phyloP scores from a whole-genome alignment of 2,113 vertebrate genomes.

The Serinus canaria region DNA sequence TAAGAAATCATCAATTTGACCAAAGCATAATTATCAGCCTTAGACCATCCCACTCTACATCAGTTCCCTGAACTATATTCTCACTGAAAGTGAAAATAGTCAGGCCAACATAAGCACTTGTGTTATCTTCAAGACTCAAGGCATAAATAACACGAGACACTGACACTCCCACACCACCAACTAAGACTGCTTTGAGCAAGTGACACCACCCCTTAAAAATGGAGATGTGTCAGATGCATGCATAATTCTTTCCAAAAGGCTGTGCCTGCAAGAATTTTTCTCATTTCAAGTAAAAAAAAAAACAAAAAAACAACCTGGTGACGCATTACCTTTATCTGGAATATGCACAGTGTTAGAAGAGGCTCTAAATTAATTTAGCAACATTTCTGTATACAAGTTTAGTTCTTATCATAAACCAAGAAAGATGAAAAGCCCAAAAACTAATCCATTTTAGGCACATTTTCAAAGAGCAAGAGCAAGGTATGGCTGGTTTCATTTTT shows the following conservation, averaged over 20 bases:
- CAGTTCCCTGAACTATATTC: background rate
- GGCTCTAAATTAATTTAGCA: background rate
- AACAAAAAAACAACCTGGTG: background rate
- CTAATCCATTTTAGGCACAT: background rate
- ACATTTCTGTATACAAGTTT: background rate
- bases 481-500: background rate
- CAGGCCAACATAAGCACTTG: background rate
- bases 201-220: constrained; percentile 18
- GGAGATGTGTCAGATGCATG: background rate
- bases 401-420: background rate
- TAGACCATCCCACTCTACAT: background rate
- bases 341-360: background rate
- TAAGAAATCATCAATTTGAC: background rate
- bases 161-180: background rate
- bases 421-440: background rate
- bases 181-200: constrained; percentile 1
- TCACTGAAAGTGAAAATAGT: background rate
- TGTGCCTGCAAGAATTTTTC: background rate
- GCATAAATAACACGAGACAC: background rate
- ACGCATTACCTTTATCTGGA: background rate
- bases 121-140: background rate
- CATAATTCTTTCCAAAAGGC: background rate
- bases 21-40: background rate
- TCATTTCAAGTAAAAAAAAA: background rate
- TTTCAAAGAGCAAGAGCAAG: background rate